Evolutionary conservation across 2,797 vertebrate species (phyloP), one percentile per base, ranked within the genome.

Genomic region (Cynopterus sphinx): DNA sequence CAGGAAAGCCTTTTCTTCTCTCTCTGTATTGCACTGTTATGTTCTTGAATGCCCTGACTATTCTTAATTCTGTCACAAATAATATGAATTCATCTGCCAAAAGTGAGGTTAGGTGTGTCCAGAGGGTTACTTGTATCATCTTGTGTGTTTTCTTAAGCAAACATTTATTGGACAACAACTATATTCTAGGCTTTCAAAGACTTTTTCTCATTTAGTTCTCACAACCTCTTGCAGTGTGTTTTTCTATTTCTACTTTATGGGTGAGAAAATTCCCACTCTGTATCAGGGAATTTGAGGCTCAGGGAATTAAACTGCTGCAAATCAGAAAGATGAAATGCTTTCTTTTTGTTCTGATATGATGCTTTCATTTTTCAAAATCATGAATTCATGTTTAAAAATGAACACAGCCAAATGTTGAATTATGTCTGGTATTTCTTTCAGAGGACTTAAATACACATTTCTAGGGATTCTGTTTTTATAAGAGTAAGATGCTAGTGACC

Each of bases 351-450:
- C 63, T 79, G 41, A n/a, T 73, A 77, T 65, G 67, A 88, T 77
- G 21, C 78, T 74, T 92, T n/a, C 28, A 78, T 95, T 89, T 97
- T 91, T 90, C 31, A 70, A 95, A 81, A 95, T 94, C 7, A 21
- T 57, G 16, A 96, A 94, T 95, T 67, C 46, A 59, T 85, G 46
- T 95, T 87, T 68, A 95, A 95, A 94, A 94, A 91, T 70, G 67
- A 95, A 41, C 63, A 51, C 24, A 88, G 65, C 24, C 57, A 22
- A 70, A 74, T 79, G 41, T 91, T 92, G 91, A 88, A 43, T 88
- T 93, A 73, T 61, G 41, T 65, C 26, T 78, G 70, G 41, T 74
- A 83, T 68, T 90, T 91, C 71, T 82, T 89, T 90, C 22, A 59
- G 90, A 96, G 57, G 75, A 67, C 85, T 85, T 55, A 57, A 79